A percentile compares a stretch with the other conserved stretches of the same genome.
Conservation (phyloP, 2,797 vertebrate genomes). For the Brachymystax lenok region DNA sequence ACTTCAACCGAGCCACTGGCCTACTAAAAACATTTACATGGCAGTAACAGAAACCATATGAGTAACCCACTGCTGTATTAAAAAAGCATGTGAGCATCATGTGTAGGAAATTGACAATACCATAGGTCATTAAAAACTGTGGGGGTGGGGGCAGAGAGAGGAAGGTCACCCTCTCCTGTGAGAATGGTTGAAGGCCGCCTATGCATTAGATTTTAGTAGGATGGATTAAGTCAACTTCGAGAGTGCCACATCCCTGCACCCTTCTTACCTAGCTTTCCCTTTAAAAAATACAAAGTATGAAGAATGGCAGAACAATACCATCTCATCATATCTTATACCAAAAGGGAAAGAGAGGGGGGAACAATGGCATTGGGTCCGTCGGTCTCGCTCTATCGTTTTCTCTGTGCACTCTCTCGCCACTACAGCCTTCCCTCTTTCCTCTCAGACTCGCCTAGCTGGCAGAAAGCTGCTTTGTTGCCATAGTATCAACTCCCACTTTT, state of each 20-base stretch:
- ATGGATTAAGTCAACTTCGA: constrained; percentile 85
- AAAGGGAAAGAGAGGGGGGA: constrained; percentile 59
- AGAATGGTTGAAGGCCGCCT: constrained; percentile 76
- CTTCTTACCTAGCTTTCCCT: constrained; percentile 61
- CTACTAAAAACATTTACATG: constrained; percentile 70
- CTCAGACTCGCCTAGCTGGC: constrained; percentile 70
- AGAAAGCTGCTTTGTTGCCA: constrained; percentile 88
- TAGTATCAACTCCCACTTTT: constrained; percentile 88
- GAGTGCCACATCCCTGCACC: constrained; percentile 71
- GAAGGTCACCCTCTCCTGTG: constrained; percentile 65
- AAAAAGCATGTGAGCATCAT: constrained; percentile 65
- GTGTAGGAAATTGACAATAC: constrained; percentile 62
- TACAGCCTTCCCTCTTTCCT: constrained; percentile 66
- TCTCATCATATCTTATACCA: constrained; percentile 83
- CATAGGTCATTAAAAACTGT: constrained; percentile 66
- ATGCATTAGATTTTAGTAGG: constrained; percentile 87
- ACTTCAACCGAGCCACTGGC: constrained; percentile 57
- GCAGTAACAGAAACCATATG: constrained; percentile 41
- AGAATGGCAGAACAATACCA: constrained; percentile 81
- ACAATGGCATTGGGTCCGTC: constrained; percentile 73
- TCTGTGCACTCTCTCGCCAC: constrained; percentile 62
- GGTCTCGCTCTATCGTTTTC: constrained; percentile 36
- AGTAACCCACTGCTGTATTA: constrained; percentile 54
- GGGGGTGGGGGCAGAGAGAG: constrained; percentile 69
- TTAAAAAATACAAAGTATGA: constrained; percentile 76